phyloP scores from a whole-genome alignment of 2,888 invertebrate species.

The Calliphora vomitoria region DNA sequence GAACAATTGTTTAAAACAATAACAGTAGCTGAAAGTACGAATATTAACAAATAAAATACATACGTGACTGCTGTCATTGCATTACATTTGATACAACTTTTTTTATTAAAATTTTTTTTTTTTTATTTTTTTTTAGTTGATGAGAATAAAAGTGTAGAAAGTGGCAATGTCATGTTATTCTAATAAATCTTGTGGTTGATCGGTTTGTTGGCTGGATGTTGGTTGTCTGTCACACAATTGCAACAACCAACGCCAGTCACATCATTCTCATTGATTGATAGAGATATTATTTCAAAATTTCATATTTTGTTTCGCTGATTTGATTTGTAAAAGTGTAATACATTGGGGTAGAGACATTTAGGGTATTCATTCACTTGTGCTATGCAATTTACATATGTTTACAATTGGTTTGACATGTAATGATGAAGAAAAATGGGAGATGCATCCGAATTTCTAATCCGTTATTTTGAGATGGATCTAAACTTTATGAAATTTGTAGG shows the following conservation, averaged over 20 bases:
- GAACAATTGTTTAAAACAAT: constrained; percentile 35
- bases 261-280: constrained; percentile 10
- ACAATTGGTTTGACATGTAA: not conserved
- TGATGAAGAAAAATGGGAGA: too few species aligned
- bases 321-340: not conserved
- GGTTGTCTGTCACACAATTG: constrained; percentile 47
- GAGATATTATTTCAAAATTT: constrained; percentile 35
- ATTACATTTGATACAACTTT: constrained; percentile 34
- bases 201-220: constrained; percentile 46
- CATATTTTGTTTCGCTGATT: constrained; percentile 21
- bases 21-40: not conserved
- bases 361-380: not conserved
- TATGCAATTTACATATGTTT: not conserved
- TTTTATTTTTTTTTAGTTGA: not conserved
- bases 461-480: too few species aligned
- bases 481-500: too few species aligned
- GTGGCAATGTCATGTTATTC: constrained; percentile 58
- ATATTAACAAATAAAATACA: constrained; percentile 43
- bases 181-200: constrained; percentile 65
- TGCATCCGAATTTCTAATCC: too few species aligned
- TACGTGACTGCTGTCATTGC: constrained; percentile 66
- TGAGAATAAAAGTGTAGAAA: constrained; percentile 58
- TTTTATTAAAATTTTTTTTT: not conserved
- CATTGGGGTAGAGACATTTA: not conserved
- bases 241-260: constrained; percentile 33